Conservation (phyloP, 2,797 vertebrate genomes). For the Propithecus perrieri region DNA sequence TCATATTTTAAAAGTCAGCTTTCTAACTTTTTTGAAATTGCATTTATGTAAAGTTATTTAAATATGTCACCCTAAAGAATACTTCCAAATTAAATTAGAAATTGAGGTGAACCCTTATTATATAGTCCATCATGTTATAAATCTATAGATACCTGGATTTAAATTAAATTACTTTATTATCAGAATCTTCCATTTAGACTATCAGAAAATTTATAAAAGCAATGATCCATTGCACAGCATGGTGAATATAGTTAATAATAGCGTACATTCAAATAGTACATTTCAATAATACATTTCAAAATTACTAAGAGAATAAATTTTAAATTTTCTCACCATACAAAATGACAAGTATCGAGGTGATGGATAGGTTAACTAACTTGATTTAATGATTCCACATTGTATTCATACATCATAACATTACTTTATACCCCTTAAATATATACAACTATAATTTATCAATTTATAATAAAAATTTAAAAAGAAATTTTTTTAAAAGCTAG, state of each 20-base stretch:
- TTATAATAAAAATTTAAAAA: not conserved
- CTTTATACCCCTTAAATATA: not conserved
- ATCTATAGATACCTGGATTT: not conserved
- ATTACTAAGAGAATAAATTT: not conserved
- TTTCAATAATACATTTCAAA: not conserved
- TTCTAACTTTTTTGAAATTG: not conserved
- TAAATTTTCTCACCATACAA: not conserved
- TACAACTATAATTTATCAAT: not conserved
- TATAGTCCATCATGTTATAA: not conserved
- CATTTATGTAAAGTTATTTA: not conserved
- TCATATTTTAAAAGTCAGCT: slow-evolving; percentile 8
- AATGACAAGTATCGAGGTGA: not conserved
- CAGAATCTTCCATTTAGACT: not conserved
- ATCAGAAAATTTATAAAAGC: not conserved
- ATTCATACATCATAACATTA: not conserved
- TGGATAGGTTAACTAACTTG: not conserved
- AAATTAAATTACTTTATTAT: not conserved
- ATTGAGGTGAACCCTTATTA: not conserved
- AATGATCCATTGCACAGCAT: not conserved
- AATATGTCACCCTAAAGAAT: not conserved
- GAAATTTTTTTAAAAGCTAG: not conserved
- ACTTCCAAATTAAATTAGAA: not conserved
- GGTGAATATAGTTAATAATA: not conserved
- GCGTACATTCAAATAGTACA: too few relatives aligned
- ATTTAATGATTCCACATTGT: not conserved